These are phyloP conservation scores for Spodoptera exigua DNA, from an alignment of 2,888 invertebrate genomes.

Conservation along the genomic window DNA sequence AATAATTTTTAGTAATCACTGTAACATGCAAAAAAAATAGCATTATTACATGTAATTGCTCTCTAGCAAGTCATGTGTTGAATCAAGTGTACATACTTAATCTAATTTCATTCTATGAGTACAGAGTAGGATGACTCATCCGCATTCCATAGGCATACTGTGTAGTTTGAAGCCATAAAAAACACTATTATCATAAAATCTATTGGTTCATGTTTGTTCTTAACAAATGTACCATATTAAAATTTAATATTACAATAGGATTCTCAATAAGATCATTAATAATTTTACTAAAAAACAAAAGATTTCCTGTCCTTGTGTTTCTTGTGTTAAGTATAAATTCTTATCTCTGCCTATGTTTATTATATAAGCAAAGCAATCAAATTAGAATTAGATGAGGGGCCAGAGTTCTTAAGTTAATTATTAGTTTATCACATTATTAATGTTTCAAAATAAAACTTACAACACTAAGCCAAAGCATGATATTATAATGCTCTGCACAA, in stretches of 20 bases:
- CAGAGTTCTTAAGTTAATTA: conserved; percentile 9
- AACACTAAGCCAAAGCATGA: too few species aligned
- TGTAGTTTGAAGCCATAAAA: conserved; percentile 52
- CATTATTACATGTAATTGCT: conserved; percentile 18
- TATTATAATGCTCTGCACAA: neutral
- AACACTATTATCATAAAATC: conserved; percentile 38
- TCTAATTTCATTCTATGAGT: conserved; percentile 60
- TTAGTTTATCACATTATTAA: conserved; percentile 5
- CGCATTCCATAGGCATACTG: conserved; percentile 48
- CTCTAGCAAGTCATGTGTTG: conserved; percentile 39
- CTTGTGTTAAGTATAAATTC: too few species aligned
- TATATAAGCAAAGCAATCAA: too few species aligned
- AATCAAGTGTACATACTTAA: conserved; percentile 48
- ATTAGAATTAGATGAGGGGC: conserved; percentile 26
- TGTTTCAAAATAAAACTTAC: too few species aligned
- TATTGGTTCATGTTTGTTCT: conserved; percentile 4
- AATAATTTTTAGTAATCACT: too few species aligned
- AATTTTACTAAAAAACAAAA: conserved; percentile 6
- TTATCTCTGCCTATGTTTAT: too few species aligned
- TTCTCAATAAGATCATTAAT: neutral
- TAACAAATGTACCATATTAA: conserved; percentile 18
- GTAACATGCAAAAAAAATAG: too few species aligned
- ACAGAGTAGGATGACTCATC: conserved; percentile 54
- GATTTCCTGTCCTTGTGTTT: too few species aligned
- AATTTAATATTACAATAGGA: neutral